These are phyloP conservation scores for Scalopus aquaticus DNA, from an alignment of 2,113 vertebrate genomes.

Conservation along the genomic window DNA sequence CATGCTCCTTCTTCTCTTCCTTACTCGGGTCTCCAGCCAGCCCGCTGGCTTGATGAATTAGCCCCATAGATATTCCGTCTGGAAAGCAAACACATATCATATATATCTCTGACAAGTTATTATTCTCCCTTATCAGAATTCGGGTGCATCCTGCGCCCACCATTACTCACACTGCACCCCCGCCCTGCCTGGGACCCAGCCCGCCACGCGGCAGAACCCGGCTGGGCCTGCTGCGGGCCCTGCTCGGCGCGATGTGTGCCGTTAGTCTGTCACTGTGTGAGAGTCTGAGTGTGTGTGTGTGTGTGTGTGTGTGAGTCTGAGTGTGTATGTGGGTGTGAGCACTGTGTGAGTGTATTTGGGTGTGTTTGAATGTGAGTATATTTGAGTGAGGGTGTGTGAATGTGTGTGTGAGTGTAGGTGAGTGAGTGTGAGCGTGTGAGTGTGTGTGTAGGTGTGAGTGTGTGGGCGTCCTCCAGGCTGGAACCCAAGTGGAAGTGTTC, in stretches of 20 bases:
- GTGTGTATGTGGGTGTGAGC: background rate
- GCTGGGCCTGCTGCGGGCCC: background rate
- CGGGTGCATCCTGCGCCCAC: conserved; percentile 74
- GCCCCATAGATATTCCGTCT: conserved; percentile 86
- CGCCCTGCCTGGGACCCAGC: background rate
- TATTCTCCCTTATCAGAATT: conserved; percentile 90
- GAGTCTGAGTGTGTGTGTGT: background rate
- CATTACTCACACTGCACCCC: conserved; percentile 75
- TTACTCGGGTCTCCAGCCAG: conserved; percentile 74
- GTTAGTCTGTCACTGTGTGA: background rate
- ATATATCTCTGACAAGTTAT: conserved; percentile 91
- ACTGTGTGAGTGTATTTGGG: background rate
- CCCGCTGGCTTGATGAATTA: conserved; percentile 86
- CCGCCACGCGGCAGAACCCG: accelerated
- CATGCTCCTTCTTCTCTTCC: conserved; percentile 35
- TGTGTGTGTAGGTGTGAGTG: background rate
- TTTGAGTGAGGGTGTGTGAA: background rate
- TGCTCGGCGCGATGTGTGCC: background rate
- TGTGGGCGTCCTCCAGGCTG: background rate
- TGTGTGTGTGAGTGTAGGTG: background rate
- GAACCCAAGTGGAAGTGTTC: background rate
- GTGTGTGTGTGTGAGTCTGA: background rate
- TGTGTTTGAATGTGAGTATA: background rate
- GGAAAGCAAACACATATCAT: conserved; percentile 88
- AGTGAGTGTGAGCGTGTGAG: background rate